These are phyloP conservation scores for Listrodromus nycthemerus DNA, from an alignment of 2,888 invertebrate species.

Conservation along the genomic window DNA sequence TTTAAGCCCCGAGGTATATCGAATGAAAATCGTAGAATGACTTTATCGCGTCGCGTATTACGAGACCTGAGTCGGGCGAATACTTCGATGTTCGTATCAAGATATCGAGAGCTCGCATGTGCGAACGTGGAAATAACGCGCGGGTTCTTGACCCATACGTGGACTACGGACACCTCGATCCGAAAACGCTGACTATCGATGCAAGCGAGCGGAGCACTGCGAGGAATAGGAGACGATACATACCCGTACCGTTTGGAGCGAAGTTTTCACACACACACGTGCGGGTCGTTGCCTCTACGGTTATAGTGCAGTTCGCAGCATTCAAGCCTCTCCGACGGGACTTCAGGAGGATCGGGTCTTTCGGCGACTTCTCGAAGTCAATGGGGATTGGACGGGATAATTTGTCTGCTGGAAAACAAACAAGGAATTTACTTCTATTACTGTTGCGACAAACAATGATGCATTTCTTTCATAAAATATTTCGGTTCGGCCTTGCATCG, in stretches of 20 bases:
- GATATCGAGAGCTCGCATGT: slow-evolving; percentile 47
- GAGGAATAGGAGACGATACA: slow-evolving; percentile 26
- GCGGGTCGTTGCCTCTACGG: slow-evolving; percentile 53
- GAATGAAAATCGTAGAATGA: neutral
- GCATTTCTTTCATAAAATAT: neutral
- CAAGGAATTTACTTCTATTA: neutral
- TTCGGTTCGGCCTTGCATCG: neutral
- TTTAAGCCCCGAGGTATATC: neutral
- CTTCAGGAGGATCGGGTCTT: slow-evolving; percentile 10
- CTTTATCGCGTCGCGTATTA: slow-evolving; percentile 38
- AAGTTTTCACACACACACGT: neutral
- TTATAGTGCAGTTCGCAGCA: neutral
- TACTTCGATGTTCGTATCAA: slow-evolving; percentile 42
- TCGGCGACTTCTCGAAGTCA: slow-evolving; percentile 14
- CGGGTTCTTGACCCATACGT: slow-evolving; percentile 74
- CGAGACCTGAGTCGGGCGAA: slow-evolving; percentile 16
- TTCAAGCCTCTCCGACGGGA: neutral
- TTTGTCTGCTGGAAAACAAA: slow-evolving; percentile 36
- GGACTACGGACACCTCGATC: slow-evolving; percentile 17
- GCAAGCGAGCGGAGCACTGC: slow-evolving; percentile 52
- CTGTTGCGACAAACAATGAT: neutral
- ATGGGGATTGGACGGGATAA: slow-evolving; percentile 21
- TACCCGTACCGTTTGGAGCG: slow-evolving; percentile 10
- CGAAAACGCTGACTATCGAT: slow-evolving; percentile 72
- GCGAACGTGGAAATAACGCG: slow-evolving; percentile 50